Conservation (phyloP, 2,113 vertebrate genomes). For the Parus major region DNA sequence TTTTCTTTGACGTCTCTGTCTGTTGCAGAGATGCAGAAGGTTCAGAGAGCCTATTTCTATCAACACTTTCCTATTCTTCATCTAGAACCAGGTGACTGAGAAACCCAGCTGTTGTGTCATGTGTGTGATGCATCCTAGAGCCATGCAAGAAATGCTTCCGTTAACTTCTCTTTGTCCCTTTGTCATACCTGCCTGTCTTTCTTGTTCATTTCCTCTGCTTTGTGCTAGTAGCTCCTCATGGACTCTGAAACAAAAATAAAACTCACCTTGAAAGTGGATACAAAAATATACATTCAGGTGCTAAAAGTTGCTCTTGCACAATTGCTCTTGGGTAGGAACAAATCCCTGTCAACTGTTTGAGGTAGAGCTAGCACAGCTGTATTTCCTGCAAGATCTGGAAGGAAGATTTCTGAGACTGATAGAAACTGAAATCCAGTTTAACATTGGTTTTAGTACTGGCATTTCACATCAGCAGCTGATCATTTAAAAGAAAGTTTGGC, state of each 20-base stretch:
- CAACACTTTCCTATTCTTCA: conserved; percentile 84
- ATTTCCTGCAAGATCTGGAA: neutral
- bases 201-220: conserved; percentile 63
- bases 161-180: conserved; percentile 35
- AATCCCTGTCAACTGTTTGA: neutral
- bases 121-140: conserved; percentile 64
- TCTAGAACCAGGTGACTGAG: conserved; percentile 91
- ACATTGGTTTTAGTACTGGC: neutral
- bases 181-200: conserved; percentile 60
- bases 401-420: neutral
- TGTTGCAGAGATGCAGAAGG: conserved; percentile 90
- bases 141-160: conserved; percentile 59
- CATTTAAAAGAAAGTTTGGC: neutral
- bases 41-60: conserved; percentile 97
- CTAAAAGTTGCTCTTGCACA: neutral
- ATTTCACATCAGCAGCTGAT: neutral
- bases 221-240: conserved; percentile 55
- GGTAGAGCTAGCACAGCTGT: neutral
- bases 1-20: conserved; percentile 79
- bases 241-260: conserved; percentile 12
- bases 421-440: neutral
- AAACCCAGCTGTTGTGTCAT: conserved; percentile 38
- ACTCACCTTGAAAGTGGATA: neutral
- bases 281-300: neutral
- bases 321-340: neutral